Percentiles rank a stretch among this genome's conserved stretches.
Evolutionary conservation across 2,888 invertebrate genomes (phyloP).

Genomic region (Drosophila stalkeri): DNA sequence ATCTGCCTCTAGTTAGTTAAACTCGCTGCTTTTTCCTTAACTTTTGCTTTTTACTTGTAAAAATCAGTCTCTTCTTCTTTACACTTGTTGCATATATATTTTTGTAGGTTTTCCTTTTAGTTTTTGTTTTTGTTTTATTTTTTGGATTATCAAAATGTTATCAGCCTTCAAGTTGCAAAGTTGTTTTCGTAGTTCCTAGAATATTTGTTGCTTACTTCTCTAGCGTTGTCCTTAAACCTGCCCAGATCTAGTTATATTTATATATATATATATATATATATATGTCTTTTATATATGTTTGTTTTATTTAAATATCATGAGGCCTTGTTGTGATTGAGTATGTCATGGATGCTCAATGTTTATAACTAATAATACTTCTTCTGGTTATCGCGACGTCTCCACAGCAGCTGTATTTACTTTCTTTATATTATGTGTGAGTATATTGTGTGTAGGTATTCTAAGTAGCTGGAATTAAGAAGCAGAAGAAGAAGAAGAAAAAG

Average conservation of each 20-base stretch:
- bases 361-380: slow-evolving; percentile 71
- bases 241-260: slow-evolving; percentile 48
- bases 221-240: slow-evolving; percentile 82
- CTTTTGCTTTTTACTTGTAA: slow-evolving; percentile 38
- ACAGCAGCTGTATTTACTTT: slow-evolving; percentile 53
- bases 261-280: not conserved
- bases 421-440: slow-evolving; percentile 40
- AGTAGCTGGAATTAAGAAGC: slow-evolving; percentile 35
- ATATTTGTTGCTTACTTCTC: slow-evolving; percentile 57
- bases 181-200: slow-evolving; percentile 57
- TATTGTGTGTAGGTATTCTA: slow-evolving; percentile 45
- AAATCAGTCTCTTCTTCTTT: slow-evolving; percentile 83
- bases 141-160: slow-evolving; percentile 69
- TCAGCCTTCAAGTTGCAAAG: slow-evolving; percentile 82
- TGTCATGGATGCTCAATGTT: slow-evolving; percentile 20
- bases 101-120: slow-evolving; percentile 31
- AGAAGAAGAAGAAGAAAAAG: not conserved
- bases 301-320: slow-evolving; percentile 37
- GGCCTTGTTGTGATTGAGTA: slow-evolving; percentile 39
- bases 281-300: not conserved
- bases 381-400: slow-evolving; percentile 32
- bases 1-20: slow-evolving; percentile 12
- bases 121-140: slow-evolving; percentile 31
- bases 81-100: slow-evolving; percentile 67
- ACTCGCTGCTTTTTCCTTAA: slow-evolving; percentile 4